Base-by-base conservation (phyloP, 1,140 invertebrate genomes). In the Ceratitis capitata region DNA sequence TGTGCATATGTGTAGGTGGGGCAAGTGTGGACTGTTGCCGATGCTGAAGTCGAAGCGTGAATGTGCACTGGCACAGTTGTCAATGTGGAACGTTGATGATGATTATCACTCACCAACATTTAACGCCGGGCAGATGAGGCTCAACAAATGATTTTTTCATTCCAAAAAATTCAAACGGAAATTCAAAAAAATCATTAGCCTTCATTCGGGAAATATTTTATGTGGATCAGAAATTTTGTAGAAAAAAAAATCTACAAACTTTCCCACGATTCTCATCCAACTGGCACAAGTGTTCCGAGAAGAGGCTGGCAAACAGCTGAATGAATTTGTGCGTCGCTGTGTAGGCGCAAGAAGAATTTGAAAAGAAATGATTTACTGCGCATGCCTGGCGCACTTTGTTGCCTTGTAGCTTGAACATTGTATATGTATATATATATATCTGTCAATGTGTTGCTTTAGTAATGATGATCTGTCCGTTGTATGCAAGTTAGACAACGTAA, bases 1-100 rank as follows among this genome's bases (percentile, higher is more conserved):
- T 88, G 89, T 90, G 89, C 89, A 90, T 90, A 88, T 23, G 9
- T 35, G 58, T 64, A 29, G 29, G 29, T 64, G 58, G 9, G 14
- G n/a, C 51, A 56, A 32, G 58, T 64, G 58, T 35, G 29, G 58
- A 56, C 14, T 64, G 58, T n/a, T 12, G 58, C 14, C n/a, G n/a
- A 32, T 29, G 58, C 47, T 14, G 47, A 49, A 49, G n/a, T n/a
- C 47, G 14, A 49, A 49, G 6, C 6, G 14, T 56, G 23, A 23
- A 23, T 56, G 51, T 56, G 51, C 23, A 56, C 51, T n/a, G 5
- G 51, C 51, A 23, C 29, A 64, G 23, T 64, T 64, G 58, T 64
- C 58, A 64, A 64, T 64, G 58, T 26, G 29, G n/a, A 29, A 26
- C 58, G 26, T 3, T 64, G 58, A 16, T 64, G 32, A 64, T 32